These are phyloP conservation scores for Acrocephalus kingi DNA, from an alignment of 2,113 vertebrate genomes.

Conservation along the genomic window DNA sequence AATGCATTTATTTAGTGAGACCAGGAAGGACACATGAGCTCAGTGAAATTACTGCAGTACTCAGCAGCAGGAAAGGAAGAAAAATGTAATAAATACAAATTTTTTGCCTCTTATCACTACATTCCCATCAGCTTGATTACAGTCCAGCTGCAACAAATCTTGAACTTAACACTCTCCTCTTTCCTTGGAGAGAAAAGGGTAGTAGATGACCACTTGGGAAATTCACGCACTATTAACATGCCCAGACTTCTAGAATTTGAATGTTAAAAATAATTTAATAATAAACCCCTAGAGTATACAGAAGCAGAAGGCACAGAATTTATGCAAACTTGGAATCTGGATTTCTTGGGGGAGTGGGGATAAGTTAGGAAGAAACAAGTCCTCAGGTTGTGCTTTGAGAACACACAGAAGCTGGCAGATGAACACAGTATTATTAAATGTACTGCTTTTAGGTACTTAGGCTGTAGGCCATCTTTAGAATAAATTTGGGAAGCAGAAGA, in stretches of 20 bases:
- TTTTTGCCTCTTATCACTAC: conserved; percentile 63
- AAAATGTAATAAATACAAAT: conserved; percentile 57
- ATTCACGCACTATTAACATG: background rate
- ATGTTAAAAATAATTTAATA: background rate
- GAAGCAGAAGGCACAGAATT: background rate
- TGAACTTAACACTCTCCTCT: conserved; percentile 47
- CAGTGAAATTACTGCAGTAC: conserved; percentile 44
- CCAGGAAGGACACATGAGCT: background rate
- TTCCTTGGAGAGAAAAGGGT: background rate
- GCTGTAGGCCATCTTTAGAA: background rate
- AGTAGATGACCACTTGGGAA: background rate
- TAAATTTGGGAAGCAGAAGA: background rate
- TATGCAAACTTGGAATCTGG: background rate
- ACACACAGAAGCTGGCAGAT: background rate
- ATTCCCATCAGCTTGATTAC: conserved; percentile 64
- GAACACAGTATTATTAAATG: background rate
- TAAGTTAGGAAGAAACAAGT: background rate
- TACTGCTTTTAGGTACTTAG: background rate
- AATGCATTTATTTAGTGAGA: background rate
- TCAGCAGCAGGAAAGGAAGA: conserved; percentile 44
- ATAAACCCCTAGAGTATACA: background rate
- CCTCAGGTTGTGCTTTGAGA: background rate
- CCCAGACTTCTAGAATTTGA: background rate
- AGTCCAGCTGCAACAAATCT: conserved; percentile 65
- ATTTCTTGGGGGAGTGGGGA: background rate